Conservation (phyloP, 1,140 invertebrate genomes). For the Antheraea mylitta region DNA sequence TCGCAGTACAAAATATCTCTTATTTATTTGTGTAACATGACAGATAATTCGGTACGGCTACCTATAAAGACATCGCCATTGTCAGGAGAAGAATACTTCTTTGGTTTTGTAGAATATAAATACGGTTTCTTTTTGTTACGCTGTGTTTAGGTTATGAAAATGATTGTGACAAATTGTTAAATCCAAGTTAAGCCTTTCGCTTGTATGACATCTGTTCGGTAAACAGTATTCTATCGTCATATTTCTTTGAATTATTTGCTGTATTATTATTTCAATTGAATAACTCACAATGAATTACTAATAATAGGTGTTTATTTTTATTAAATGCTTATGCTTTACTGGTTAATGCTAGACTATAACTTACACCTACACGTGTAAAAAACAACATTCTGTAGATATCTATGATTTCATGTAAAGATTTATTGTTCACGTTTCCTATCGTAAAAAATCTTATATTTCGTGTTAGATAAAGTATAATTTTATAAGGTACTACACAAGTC, state of each 20-base stretch:
- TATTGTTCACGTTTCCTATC: neutral
- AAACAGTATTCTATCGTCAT: slow-evolving; percentile 20
- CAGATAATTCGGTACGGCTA: slow-evolving; percentile 65
- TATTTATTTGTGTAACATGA: slow-evolving; percentile 73
- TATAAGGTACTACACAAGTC: slow-evolving; percentile 8
- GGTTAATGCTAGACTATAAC: neutral
- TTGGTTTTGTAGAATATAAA: slow-evolving; percentile 56
- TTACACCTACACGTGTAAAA: neutral
- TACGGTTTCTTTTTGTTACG: slow-evolving; percentile 49
- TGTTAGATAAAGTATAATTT: slow-evolving; percentile 17
- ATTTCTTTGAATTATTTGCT: slow-evolving; percentile 28
- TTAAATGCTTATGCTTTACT: neutral
- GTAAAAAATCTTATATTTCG: slow-evolving; percentile 2
- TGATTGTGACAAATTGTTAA: slow-evolving; percentile 71
- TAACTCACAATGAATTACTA: slow-evolving; percentile 8
- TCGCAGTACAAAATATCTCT: slow-evolving; percentile 66
- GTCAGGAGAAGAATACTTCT: slow-evolving; percentile 56
- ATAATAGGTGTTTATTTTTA: slow-evolving; percentile 1
- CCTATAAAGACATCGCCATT: slow-evolving; percentile 62
- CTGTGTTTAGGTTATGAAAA: slow-evolving; percentile 71
- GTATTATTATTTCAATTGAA: slow-evolving; percentile 25
- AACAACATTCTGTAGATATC: neutral
- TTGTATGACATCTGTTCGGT: slow-evolving; percentile 41
- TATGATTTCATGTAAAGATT: neutral
- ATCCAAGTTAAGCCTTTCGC: slow-evolving; percentile 57